Conservation (phyloP, 2,113 vertebrate species). For the Channa maculata region DNA sequence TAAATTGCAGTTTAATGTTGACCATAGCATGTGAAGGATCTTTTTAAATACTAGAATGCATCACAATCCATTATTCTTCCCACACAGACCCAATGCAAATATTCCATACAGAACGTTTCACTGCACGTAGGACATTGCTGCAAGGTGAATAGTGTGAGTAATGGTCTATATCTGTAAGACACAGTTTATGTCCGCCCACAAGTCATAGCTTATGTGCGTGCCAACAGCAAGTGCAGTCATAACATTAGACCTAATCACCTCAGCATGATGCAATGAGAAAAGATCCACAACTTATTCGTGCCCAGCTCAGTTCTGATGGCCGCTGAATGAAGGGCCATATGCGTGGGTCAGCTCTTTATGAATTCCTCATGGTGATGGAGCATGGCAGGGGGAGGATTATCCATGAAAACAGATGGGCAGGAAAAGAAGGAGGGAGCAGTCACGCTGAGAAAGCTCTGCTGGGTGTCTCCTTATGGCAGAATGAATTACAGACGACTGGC, state of each 20-base stretch:
- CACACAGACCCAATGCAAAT: not conserved
- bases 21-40: no score
- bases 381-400: conserved; percentile 71
- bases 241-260: conserved; percentile 34
- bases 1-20: no score
- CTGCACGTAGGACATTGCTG: not conserved
- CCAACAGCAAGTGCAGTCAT: conserved; percentile 31
- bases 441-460: conserved; percentile 72
- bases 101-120: not conserved
- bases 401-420: conserved; percentile 75
- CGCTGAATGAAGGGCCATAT: conserved; percentile 71
- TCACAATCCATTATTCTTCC: no score
- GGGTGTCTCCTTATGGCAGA: conserved; percentile 63
- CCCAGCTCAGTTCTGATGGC: conserved; percentile 51
- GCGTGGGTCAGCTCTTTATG: conserved; percentile 73
- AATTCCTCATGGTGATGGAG: conserved; percentile 62
- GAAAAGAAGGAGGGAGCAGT: conserved; percentile 70
- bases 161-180: conserved; percentile 8
- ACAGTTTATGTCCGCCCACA: conserved; percentile 2
- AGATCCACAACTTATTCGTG: conserved; percentile 45
- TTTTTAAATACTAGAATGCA: no score
- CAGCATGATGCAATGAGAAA: conserved; percentile 38
- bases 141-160: not conserved
- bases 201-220: not conserved
- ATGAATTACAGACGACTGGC: conserved; percentile 61